These are phyloP conservation scores for Mantis religiosa DNA, from an alignment of 2,888 invertebrate species.

Conservation along the genomic window DNA sequence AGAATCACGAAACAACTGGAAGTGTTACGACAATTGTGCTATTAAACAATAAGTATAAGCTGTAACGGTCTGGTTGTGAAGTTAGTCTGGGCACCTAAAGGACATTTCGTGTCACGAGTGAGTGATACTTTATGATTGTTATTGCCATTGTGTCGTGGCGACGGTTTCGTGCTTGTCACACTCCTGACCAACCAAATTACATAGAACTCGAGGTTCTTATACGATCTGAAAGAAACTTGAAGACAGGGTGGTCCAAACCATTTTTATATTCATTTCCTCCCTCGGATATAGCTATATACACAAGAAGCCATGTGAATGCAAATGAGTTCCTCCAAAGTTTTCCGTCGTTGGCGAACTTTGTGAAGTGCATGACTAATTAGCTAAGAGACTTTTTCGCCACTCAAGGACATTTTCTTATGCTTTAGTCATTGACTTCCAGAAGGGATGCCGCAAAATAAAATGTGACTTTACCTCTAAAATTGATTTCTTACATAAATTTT, in stretches of 20 bases:
- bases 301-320: background rate
- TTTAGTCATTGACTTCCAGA: background rate
- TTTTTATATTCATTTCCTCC: background rate
- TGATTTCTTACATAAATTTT: background rate
- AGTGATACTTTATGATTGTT: background rate
- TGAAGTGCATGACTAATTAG: background rate
- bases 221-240: background rate
- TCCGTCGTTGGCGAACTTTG: background rate
- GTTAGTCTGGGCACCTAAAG: background rate
- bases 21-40: too few relatives aligned
- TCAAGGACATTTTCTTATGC: background rate
- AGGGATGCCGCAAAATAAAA: background rate
- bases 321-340: background rate
- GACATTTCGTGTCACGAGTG: background rate
- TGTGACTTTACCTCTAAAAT: background rate
- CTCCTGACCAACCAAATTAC: background rate
- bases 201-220: background rate
- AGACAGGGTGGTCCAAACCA: background rate
- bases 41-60: too few relatives aligned
- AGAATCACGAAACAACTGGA: too few relatives aligned
- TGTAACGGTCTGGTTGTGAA: background rate
- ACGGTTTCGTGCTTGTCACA: background rate
- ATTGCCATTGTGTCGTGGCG: background rate
- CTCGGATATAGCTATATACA: background rate
- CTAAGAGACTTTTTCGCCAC: background rate